Conservation (phyloP, 2,888 invertebrate genomes). For the Agapostemon virescens region DNA sequence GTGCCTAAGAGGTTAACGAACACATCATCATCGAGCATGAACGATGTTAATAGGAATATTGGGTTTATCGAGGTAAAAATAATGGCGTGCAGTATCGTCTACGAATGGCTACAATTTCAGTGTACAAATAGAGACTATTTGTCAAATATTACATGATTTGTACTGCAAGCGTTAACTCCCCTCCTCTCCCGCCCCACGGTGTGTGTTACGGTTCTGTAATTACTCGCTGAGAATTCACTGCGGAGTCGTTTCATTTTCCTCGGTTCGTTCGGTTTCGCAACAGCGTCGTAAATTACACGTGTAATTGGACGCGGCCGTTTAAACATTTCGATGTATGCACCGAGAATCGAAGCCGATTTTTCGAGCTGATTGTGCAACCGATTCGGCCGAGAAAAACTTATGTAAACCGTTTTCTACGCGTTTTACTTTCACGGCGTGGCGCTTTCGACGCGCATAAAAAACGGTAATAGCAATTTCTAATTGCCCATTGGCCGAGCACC, state of each 20-base stretch:
- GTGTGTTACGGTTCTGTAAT: too few relatives aligned
- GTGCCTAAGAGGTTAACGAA: too few relatives aligned
- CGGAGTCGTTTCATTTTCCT: not conserved
- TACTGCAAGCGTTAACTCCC: too few relatives aligned
- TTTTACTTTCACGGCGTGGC: slow-evolving; percentile 19
- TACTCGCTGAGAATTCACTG: too few relatives aligned
- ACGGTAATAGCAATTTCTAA: slow-evolving; percentile 47
- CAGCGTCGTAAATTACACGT: not conserved
- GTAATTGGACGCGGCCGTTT: not conserved
- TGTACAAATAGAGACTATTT: too few relatives aligned
- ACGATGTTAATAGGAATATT: too few relatives aligned
- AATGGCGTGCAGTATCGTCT: too few relatives aligned
- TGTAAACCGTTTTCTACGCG: slow-evolving; percentile 9
- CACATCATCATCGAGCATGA: too few relatives aligned
- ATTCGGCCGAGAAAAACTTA: not conserved
- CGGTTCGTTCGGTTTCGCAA: not conserved
- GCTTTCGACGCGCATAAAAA: slow-evolving; percentile 45
- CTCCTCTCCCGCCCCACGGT: too few relatives aligned
- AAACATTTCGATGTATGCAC: not conserved
- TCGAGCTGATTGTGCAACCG: not conserved
- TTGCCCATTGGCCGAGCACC: slow-evolving; percentile 24
- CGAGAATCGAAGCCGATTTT: not conserved
- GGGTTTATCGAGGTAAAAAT: too few relatives aligned
- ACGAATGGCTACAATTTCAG: too few relatives aligned
- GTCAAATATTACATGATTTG: too few relatives aligned